These are phyloP conservation scores for Xenopus laevis DNA, from an alignment of 2,113 vertebrate genomes.

Conservation along the genomic window DNA sequence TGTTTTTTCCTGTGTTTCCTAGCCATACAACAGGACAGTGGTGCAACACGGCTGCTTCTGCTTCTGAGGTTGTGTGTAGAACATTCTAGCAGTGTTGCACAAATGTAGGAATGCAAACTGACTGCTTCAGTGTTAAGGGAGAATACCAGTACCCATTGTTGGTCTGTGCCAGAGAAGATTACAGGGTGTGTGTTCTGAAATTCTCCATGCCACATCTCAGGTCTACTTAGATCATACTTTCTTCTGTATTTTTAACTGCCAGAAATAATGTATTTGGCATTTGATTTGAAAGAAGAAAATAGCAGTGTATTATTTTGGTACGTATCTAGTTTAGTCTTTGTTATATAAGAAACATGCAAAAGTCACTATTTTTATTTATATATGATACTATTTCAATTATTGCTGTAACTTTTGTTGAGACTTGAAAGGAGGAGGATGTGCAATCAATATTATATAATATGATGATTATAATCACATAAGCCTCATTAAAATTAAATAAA, in stretches of 20 bases:
- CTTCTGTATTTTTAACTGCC: background rate
- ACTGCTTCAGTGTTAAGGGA: background rate
- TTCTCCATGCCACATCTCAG: background rate
- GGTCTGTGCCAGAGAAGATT: background rate
- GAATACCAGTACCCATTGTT: background rate
- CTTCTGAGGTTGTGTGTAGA: too few species aligned
- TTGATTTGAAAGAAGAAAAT: background rate
- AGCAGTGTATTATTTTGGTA: slow-evolving; percentile 3
- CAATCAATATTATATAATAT: too few species aligned
- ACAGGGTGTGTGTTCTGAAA: background rate
- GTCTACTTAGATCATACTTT: background rate
- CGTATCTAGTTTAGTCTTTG: background rate
- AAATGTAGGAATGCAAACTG: too few species aligned
- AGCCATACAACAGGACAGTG: too few species aligned
- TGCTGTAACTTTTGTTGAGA: too few species aligned
- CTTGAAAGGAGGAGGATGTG: too few species aligned
- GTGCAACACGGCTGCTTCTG: too few species aligned
- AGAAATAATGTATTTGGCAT: background rate
- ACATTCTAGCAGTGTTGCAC: too few species aligned
- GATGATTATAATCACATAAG: too few species aligned
- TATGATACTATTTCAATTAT: too few species aligned
- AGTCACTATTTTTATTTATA: background rate
- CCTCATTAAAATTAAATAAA: too few species aligned
- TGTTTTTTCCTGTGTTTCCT: too few species aligned
- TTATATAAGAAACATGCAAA: background rate